Evolutionary conservation across 2,113 vertebrate species (phyloP).

Genomic region (Gambusia affinis): DNA sequence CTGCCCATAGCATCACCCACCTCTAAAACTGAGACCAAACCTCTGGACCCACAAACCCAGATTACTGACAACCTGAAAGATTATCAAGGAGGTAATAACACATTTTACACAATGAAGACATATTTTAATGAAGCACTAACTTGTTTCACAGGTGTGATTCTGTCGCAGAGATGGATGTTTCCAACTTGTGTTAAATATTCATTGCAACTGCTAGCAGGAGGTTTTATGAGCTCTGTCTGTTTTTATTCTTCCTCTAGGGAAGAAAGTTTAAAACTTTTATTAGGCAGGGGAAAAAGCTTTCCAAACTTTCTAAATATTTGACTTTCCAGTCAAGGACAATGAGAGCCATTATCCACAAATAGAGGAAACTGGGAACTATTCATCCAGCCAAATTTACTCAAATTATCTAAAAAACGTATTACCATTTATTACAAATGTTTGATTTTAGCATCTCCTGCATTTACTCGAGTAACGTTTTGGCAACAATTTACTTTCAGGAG

Average conservation of each 20-base stretch:
- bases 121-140: neutral
- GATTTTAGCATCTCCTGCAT: too few species aligned
- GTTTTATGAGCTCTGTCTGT: conserved; percentile 26
- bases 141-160: neutral
- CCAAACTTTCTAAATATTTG: too few species aligned
- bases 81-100: conserved; percentile 71
- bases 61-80: conserved; percentile 25
- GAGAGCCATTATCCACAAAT: too few species aligned
- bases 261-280: neutral
- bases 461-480: too few species aligned
- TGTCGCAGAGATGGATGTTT: neutral
- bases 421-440: too few species aligned
- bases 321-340: too few species aligned
- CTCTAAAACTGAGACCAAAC: conserved; percentile 52
- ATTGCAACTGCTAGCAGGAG: neutral
- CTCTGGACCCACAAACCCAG: conserved; percentile 21
- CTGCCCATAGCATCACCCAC: neutral
- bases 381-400: too few species aligned
- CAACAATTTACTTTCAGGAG: too few species aligned
- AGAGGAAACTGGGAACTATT: too few species aligned
- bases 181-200: neutral
- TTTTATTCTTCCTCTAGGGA: conserved; percentile 5
- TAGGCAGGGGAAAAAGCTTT: too few species aligned
- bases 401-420: too few species aligned
- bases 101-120: neutral